Conservation (phyloP, 1,140 invertebrate genomes). For the Nymphalis io region DNA sequence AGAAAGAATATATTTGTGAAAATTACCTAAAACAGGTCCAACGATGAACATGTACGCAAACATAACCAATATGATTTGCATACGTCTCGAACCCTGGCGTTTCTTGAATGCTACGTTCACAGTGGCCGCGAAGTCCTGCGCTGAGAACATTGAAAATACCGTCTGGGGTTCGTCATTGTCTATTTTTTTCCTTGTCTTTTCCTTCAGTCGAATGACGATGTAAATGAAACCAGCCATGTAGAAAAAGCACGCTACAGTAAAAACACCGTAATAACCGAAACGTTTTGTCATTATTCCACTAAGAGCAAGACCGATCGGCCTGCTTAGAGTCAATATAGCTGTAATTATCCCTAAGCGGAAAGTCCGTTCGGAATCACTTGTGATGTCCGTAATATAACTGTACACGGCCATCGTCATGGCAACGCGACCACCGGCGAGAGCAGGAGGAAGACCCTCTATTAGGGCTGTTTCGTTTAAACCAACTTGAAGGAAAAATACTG, state of each 20-base stretch:
- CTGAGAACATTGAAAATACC: conserved; percentile 64
- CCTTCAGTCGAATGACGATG: conserved; percentile 71
- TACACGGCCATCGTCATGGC: conserved; percentile 82
- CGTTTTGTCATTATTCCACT: conserved; percentile 76
- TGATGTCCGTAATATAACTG: conserved; percentile 83
- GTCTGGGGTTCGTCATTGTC: conserved; percentile 51
- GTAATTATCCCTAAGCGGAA: conserved; percentile 82
- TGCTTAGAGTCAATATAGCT: conserved; percentile 78
- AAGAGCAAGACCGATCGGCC: conserved; percentile 74
- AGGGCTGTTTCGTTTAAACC: conserved; percentile 80
- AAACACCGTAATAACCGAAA: conserved; percentile 78
- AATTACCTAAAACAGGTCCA: conserved; percentile 79
- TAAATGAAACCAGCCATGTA: conserved; percentile 76
- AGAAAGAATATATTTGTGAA: conserved; percentile 32
- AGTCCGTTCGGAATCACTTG: conserved; percentile 81
- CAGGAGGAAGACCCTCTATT: conserved; percentile 80
- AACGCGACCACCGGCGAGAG: conserved; percentile 80
- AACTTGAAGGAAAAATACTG: conserved; percentile 80
- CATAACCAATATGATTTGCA: conserved; percentile 78
- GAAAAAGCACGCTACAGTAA: conserved; percentile 71
- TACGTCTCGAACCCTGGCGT: conserved; percentile 65
- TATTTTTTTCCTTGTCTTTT: conserved; percentile 64
- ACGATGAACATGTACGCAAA: conserved; percentile 79
- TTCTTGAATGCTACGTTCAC: conserved; percentile 77
- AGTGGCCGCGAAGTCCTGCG: conserved; percentile 75